Evolutionary conservation across 2,113 vertebrate genomes (phyloP).

Genomic region (Grammomys dolichurus): DNA sequence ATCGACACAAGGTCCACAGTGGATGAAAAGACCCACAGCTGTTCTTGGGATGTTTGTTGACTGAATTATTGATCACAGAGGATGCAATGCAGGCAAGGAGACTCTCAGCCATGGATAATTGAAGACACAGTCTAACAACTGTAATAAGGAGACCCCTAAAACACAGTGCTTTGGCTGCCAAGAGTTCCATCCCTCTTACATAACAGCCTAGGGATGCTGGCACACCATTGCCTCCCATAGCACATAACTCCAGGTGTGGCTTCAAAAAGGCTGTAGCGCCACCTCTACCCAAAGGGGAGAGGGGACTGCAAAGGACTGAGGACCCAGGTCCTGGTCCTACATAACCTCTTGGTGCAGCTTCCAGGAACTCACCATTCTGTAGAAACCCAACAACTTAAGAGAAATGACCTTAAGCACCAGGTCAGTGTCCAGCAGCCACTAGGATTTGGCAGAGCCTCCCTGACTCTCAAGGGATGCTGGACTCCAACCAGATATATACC

Average conservation of each 20-base stretch:
- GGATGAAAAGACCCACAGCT: neutral
- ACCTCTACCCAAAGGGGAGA: neutral
- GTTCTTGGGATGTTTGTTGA: neutral
- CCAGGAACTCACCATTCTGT: neutral
- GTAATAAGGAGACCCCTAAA: neutral
- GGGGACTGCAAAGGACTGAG: neutral
- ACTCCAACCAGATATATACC: fast-evolving
- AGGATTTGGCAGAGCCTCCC: neutral
- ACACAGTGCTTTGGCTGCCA: neutral
- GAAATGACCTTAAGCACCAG: neutral
- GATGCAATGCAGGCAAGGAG: neutral
- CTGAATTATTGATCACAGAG: neutral
- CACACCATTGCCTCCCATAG: neutral
- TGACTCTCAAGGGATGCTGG: neutral
- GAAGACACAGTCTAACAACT: neutral
- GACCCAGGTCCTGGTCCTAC: fast-evolving
- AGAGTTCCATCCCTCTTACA: neutral
- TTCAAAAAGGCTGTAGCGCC: neutral
- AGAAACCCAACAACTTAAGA: neutral
- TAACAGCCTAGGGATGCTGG: neutral
- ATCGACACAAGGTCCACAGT: neutral
- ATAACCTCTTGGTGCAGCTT: neutral
- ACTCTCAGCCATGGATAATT: no score
- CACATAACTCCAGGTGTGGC: neutral
- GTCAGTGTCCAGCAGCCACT: neutral